A percentile compares a stretch with the other conserved stretches of the same genome.
These are phyloP conservation scores for Thymelicus lineola DNA, from an alignment of 2,888 invertebrate genomes.

Conservation along the genomic window DNA sequence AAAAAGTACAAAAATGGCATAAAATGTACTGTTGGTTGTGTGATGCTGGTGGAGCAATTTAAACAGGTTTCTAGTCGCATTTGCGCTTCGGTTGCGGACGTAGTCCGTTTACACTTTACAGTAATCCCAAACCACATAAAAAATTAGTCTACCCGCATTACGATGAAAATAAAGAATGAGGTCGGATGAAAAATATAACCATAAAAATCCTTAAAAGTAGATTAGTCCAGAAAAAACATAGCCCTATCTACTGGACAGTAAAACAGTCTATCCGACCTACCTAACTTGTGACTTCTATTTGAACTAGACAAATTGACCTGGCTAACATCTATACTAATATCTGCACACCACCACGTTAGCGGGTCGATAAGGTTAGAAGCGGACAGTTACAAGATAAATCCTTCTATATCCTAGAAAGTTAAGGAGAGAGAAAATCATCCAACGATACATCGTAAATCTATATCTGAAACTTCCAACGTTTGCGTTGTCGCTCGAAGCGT, in stretches of 20 bases:
- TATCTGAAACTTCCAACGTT: conserved; percentile 18
- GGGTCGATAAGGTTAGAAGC: conserved; percentile 30
- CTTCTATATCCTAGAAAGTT: conserved; percentile 36
- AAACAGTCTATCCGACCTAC: conserved; percentile 59
- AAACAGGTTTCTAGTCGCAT: background rate
- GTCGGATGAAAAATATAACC: conserved; percentile 30
- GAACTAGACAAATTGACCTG: conserved; percentile 62
- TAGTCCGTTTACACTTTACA: conserved; percentile 14
- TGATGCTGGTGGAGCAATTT: conserved; percentile 9
- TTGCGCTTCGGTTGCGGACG: conserved; percentile 14
- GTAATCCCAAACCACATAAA: conserved; percentile 29
- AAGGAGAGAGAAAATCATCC: conserved; percentile 34
- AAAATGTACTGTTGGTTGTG: conserved; percentile 32
- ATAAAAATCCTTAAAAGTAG: conserved; percentile 35
- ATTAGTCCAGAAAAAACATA: conserved; percentile 34
- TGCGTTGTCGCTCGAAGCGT: conserved; percentile 25
- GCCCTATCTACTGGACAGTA: conserved; percentile 50
- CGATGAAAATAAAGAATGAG: conserved; percentile 21
- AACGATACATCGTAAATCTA: conserved; percentile 30
- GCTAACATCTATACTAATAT: conserved; percentile 44
- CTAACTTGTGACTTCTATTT: conserved; percentile 60
- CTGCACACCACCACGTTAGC: conserved; percentile 40
- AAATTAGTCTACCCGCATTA: conserved; percentile 36
- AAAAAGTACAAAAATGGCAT: conserved; percentile 55
- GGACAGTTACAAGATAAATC: conserved; percentile 36